These are phyloP conservation scores for Holothuria leucospilota DNA, from an alignment of 53 echinoderm and acorn worm species.

Conservation along the genomic window DNA sequence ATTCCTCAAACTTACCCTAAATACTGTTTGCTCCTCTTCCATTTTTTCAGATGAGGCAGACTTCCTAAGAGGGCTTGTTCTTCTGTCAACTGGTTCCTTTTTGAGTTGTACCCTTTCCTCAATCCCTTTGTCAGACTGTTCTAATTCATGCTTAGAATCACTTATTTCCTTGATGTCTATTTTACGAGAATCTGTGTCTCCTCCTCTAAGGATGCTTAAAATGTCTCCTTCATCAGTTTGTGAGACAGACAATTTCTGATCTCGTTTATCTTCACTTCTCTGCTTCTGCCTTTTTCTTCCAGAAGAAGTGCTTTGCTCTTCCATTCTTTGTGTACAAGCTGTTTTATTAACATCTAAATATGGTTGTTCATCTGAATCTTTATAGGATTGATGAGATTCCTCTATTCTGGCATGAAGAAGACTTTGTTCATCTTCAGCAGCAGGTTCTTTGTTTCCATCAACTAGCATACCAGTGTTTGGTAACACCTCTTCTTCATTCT, in stretches of 20 bases:
- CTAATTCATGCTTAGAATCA: too few relatives aligned
- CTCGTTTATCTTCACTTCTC: background rate
- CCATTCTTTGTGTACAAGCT: too few relatives aligned
- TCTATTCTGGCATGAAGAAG: too few relatives aligned
- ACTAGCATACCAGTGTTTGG: too few relatives aligned
- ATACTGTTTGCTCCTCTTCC: constrained; percentile 36
- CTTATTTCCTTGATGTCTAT: background rate
- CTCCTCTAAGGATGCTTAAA: constrained; percentile 24
- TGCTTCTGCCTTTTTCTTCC: background rate
- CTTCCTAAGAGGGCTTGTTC: background rate
- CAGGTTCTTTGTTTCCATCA: too few relatives aligned
- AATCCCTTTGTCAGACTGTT: background rate
- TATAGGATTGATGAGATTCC: too few relatives aligned
- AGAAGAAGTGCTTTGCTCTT: too few relatives aligned
- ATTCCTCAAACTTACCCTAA: constrained; percentile 49
- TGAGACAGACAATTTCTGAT: background rate
- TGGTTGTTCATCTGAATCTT: too few relatives aligned
- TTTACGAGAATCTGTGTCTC: background rate
- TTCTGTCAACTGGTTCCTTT: background rate
- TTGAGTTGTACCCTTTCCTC: background rate
- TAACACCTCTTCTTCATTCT: too few relatives aligned
- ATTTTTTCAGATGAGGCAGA: background rate
- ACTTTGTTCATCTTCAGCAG: too few relatives aligned
- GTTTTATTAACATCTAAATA: too few relatives aligned
- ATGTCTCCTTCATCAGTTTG: constrained; percentile 25